These are phyloP conservation scores for Urocynchramus pylzowi DNA, from an alignment of 2,113 vertebrate species.

Conservation along the genomic window DNA sequence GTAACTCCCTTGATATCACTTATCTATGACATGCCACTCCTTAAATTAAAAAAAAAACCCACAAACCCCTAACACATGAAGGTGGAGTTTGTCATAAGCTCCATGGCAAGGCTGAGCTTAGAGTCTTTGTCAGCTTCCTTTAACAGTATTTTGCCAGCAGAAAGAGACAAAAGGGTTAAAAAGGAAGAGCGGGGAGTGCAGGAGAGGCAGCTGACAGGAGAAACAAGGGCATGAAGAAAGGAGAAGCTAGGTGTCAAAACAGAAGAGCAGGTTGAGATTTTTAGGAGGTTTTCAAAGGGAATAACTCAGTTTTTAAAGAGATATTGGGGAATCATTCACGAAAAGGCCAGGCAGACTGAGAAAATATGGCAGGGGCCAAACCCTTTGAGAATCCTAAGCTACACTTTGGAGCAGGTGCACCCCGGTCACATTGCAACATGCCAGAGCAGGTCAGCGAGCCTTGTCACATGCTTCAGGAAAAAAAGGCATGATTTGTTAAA, in stretches of 20 bases:
- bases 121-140: constrained; percentile 9
- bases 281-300: not conserved
- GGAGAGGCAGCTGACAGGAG: not conserved
- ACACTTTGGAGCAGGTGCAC: not conserved
- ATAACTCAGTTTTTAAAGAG: not conserved
- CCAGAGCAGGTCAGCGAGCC: not conserved
- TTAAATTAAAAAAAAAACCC: not conserved
- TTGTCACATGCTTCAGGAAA: rapidly evolving
- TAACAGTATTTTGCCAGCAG: constrained; percentile 25
- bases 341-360: not conserved
- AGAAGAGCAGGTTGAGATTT: not conserved
- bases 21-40: not conserved
- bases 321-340: not conserved
- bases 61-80: not conserved
- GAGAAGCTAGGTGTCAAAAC: not conserved
- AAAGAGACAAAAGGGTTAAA: constrained; percentile 56
- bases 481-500: not conserved
- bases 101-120: not conserved
- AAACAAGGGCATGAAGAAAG: not conserved
- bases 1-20: not conserved
- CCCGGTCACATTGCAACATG: not conserved
- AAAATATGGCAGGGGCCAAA: not conserved
- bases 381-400: not conserved
- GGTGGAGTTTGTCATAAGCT: constrained; percentile 40
- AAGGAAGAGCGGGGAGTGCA: not conserved